Base-by-base conservation (phyloP, 2,113 vertebrate species). In the Syrmaticus mikado region DNA sequence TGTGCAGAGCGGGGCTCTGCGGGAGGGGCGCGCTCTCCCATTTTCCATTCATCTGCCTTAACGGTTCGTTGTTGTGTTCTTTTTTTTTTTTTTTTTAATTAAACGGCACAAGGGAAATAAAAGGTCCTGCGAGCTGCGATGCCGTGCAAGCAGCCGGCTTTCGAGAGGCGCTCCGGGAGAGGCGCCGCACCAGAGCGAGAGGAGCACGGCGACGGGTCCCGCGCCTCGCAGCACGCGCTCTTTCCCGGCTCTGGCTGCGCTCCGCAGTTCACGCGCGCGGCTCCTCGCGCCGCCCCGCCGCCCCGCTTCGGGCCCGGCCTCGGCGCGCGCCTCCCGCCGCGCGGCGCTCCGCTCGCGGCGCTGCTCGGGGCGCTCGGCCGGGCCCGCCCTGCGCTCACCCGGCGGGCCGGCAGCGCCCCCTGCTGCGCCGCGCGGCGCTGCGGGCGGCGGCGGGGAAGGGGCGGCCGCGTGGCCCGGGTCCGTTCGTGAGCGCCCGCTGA, bases 31-130 rank as follows among this genome's bases (percentile, higher is more conserved):
- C 76, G 53, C 75, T 60, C 82, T 72, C 75, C 48, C 77, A 68
- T 92, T 93, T 93, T 79, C 68, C 81, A 61, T 85, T 91, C 91
- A 34, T 77, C 81, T 71, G n/a, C 88, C 89, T 52, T 74, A 95
- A 84, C 13, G 71, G 43, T 81, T 91, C 66, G 38, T 65, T 88
- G 85, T 79, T 88, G 15, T 17, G 17, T 18, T 45, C 9, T 45
- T 45, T 18, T 8, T 19, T 45, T 45, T 43, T 19, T 46, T 19
- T 46, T 53, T 94, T 92, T 92, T 82, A 88, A 91, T 92, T 87
- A 94, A 88, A 75, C 41, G 57, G 76, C 41, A 20, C 50, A 10
- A 41, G 22, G 46, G 12, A 28, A 77, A 72, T 72, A 83, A n/a
- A 30, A 27, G 68, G 28, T 22, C 62, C 92, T 45, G 36, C 92